Evolutionary conservation across 2,797 vertebrate species (phyloP).

Genomic region (Benthosema pterotum): DNA sequence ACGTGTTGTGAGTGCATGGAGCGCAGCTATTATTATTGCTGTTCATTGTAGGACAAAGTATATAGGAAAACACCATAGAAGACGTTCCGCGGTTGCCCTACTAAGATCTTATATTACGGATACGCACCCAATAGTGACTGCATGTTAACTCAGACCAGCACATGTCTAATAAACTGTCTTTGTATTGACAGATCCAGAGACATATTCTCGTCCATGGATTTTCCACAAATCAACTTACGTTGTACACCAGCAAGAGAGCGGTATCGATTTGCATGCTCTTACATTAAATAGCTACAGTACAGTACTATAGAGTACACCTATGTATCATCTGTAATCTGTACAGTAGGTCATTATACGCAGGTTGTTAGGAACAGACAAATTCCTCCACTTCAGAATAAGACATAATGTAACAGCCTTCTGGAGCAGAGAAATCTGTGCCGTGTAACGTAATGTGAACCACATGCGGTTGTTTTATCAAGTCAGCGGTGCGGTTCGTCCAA

Average conservation of each 20-base stretch:
- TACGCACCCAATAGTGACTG: neutral
- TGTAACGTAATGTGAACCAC: neutral
- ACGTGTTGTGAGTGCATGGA: no score
- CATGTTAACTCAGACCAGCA: conserved; percentile 7
- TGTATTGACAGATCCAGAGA: conserved; percentile 41
- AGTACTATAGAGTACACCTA: no score
- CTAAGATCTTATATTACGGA: conserved; percentile 11
- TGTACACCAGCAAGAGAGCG: conserved; percentile 24
- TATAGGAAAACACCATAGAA: no score
- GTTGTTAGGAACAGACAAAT: neutral
- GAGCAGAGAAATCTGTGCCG: no score
- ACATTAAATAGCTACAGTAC: conserved; percentile 5
- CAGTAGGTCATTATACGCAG: conserved; percentile 10
- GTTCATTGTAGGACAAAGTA: no score
- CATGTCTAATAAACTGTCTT: conserved; percentile 36
- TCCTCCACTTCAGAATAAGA: neutral
- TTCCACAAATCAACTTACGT: conserved; percentile 29
- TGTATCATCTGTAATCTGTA: conserved; percentile 3
- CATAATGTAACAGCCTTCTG: neutral
- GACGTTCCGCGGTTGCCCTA: no score
- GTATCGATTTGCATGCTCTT: conserved; percentile 49
- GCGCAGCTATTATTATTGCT: no score
- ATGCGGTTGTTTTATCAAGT: conserved; percentile 18
- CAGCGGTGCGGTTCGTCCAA: conserved; percentile 12
- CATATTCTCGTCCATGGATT: conserved; percentile 33